Percentiles rank a stretch among this genome's conserved stretches.
These are phyloP conservation scores for Hippopotamyrus pictus DNA, from an alignment of 2,797 vertebrate genomes.

Conservation along the genomic window DNA sequence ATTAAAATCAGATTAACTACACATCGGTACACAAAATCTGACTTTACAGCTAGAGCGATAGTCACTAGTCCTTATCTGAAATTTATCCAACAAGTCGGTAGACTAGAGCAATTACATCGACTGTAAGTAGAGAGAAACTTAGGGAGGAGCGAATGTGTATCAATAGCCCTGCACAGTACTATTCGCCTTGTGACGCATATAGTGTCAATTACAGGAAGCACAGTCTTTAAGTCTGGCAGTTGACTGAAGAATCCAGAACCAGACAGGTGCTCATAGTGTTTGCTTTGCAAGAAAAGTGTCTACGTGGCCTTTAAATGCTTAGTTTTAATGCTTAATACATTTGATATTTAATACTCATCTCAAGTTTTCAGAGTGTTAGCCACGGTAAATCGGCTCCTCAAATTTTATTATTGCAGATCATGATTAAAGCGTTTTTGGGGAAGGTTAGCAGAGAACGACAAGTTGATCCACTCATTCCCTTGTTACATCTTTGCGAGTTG, in stretches of 20 bases:
- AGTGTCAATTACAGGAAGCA: slow-evolving; percentile 59
- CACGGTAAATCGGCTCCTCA: background rate
- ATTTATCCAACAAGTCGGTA: slow-evolving; percentile 44
- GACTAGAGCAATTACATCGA: slow-evolving; percentile 47
- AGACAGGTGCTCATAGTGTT: background rate
- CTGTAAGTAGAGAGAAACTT: slow-evolving; percentile 50
- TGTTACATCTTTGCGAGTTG: background rate
- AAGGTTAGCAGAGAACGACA: background rate
- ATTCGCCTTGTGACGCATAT: slow-evolving; percentile 59
- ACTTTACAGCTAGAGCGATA: slow-evolving; percentile 52
- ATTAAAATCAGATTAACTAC: slow-evolving; percentile 79
- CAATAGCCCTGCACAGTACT: slow-evolving; percentile 53
- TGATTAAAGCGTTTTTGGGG: background rate
- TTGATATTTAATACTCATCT: slow-evolving; percentile 2
- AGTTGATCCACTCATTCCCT: background rate
- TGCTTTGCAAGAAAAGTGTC: background rate
- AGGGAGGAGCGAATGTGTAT: slow-evolving; percentile 39
- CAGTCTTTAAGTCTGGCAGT: slow-evolving; percentile 55
- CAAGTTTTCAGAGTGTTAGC: background rate
- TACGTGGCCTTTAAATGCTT: background rate
- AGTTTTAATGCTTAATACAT: background rate
- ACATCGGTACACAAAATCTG: slow-evolving; percentile 61
- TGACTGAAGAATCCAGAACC: slow-evolving; percentile 27
- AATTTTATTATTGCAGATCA: background rate
- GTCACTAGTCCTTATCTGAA: slow-evolving; percentile 48